Evolutionary conservation across 2,113 vertebrate genomes (phyloP).

Genomic region (Sclerurus mexicanus): DNA sequence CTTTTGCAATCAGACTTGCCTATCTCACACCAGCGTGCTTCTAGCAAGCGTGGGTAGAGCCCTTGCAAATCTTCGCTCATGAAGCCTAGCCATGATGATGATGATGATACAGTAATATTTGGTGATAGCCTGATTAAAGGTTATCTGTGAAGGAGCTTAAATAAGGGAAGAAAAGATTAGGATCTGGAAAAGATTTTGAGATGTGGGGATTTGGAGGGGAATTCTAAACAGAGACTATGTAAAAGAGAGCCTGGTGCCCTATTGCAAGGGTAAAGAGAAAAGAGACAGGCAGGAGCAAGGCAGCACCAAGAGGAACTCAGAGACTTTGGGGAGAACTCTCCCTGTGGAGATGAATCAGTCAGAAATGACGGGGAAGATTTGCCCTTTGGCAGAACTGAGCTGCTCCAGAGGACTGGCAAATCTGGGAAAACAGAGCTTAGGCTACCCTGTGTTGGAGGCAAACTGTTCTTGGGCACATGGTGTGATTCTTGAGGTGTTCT

Average conservation of each 20-base stretch:
- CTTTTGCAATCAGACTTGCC: too few relatives aligned
- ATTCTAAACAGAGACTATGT: not conserved
- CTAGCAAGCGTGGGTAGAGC: too few relatives aligned
- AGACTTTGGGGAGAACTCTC: not conserved
- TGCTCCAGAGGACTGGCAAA: not conserved
- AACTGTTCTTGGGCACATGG: not conserved
- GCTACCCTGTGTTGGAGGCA: not conserved
- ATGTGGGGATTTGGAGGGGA: not conserved
- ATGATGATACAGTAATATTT: not conserved
- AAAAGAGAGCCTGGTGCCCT: not conserved
- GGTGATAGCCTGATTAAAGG: not conserved
- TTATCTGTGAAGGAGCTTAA: not conserved
- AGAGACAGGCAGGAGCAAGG: not conserved
- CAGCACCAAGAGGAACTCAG: not conserved
- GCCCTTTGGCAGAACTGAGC: not conserved
- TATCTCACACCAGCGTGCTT: too few relatives aligned
- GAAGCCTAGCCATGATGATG: too few relatives aligned
- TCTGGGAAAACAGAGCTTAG: not conserved
- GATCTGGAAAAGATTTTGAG: not conserved
- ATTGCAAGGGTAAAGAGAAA: not conserved
- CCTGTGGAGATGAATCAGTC: accelerated
- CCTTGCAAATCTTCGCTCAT: too few relatives aligned
- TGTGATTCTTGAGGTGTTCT: not conserved
- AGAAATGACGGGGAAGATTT: not conserved
- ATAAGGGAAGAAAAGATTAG: not conserved